Conservation (phyloP, 2,113 vertebrate genomes). For the Paramisgurnus dabryanus region DNA sequence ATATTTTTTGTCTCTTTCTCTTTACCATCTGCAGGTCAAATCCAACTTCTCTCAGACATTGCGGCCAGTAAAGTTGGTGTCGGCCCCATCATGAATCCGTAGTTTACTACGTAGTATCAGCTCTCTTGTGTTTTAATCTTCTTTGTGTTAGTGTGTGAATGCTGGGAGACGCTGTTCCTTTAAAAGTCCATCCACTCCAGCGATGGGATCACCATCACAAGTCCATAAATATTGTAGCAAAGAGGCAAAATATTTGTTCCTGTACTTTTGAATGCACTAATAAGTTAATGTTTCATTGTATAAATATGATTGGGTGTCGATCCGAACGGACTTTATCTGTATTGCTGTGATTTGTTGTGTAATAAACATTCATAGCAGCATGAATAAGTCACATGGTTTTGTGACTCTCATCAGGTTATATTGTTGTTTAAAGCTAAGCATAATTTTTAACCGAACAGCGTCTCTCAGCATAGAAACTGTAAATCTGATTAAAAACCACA, state of each 20-base stretch:
- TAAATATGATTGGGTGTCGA: neutral
- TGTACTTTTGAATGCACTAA: neutral
- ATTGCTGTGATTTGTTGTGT: neutral
- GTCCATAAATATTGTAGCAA: neutral
- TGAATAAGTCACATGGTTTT: slow-evolving; percentile 1
- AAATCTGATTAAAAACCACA: slow-evolving; percentile 52
- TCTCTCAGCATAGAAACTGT: slow-evolving; percentile 58
- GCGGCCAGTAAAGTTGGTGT: neutral
- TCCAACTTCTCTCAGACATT: neutral
- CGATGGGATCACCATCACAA: neutral
- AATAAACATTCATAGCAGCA: neutral
- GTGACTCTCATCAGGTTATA: slow-evolving; percentile 13
- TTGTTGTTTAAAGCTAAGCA: neutral
- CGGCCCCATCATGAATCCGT: neutral
- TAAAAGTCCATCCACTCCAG: neutral
- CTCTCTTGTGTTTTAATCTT: neutral
- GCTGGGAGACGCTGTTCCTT: slow-evolving; percentile 62
- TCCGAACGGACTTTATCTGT: neutral
- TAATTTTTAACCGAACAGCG: slow-evolving; percentile 45
- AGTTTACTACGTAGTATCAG: neutral
- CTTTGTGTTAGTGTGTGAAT: neutral
- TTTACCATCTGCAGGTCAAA: slow-evolving; percentile 11
- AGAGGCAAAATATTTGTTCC: neutral
- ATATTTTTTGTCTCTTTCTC: neutral
- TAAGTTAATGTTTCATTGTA: neutral